Conservation (phyloP, 2,797 vertebrate genomes). For the Scleropages formosus region DNA sequence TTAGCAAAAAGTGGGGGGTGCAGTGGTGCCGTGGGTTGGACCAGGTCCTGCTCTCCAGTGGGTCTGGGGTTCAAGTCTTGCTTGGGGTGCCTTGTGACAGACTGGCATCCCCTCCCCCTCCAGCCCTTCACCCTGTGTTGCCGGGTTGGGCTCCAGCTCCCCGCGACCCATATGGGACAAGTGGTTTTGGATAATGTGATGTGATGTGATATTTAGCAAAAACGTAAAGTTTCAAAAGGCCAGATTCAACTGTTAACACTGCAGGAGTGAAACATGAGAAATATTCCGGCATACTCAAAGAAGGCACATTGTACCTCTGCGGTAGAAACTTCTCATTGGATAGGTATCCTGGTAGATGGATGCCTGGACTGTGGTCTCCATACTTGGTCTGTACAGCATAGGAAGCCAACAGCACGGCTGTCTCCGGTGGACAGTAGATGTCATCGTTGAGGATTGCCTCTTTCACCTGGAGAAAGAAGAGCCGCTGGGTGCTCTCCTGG, state of each 20-base stretch:
- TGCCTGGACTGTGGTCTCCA: constrained; percentile 85
- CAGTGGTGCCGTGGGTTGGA: no score
- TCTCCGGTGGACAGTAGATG: constrained; percentile 95
- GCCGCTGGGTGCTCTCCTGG: constrained; percentile 91
- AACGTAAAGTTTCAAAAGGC: no score
- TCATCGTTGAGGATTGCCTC: constrained; percentile 92
- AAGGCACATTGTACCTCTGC: constrained; percentile 73
- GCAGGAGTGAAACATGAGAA: not conserved
- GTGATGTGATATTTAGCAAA: no score
- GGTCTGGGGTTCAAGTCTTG: no score
- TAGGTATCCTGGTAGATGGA: constrained; percentile 85
- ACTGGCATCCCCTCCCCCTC: no score
- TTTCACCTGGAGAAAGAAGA: constrained; percentile 97
- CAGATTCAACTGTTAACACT: not conserved
- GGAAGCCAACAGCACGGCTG: constrained; percentile 89
- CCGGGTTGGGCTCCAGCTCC: no score
- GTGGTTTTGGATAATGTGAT: no score
- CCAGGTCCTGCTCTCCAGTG: no score
- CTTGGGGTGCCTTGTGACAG: no score
- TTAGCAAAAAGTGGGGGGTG: no score
- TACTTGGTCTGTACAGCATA: constrained; percentile 93
- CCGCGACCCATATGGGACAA: no score
- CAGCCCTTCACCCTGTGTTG: no score
- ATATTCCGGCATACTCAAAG: not conserved
- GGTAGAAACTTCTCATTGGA: constrained; percentile 87